Conservation (phyloP, 2,888 invertebrate genomes). For the Drosophila eohydei region DNA sequence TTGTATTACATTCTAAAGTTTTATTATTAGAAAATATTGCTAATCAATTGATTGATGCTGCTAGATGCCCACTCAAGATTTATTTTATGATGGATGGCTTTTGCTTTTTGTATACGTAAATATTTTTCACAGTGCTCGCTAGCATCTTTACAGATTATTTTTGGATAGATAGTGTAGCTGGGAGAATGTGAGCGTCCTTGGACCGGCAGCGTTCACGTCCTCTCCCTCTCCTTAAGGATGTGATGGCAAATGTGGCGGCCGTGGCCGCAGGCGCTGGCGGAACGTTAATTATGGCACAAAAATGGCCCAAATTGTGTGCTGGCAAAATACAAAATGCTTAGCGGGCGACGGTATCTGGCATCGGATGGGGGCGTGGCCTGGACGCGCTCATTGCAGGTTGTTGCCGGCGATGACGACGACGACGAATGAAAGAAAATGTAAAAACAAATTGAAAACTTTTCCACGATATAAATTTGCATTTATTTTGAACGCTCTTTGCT, state of each 20-base stretch:
- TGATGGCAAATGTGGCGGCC: slow-evolving; percentile 32
- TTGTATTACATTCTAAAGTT: not conserved
- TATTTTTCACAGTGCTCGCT: slow-evolving; percentile 31
- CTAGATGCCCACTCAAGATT: not conserved
- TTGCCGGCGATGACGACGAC: slow-evolving; percentile 24
- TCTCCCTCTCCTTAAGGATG: slow-evolving; percentile 1
- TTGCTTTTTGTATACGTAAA: not conserved
- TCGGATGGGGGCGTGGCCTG: slow-evolving; percentile 5
- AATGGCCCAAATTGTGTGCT: slow-evolving; percentile 65
- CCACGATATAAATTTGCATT: slow-evolving; percentile 77
- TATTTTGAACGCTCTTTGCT: slow-evolving; percentile 65
- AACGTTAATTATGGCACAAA: slow-evolving; percentile 70
- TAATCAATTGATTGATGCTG: slow-evolving; percentile 15
- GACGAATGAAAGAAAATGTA: slow-evolving; percentile 48
- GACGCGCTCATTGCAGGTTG: slow-evolving; percentile 51
- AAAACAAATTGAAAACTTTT: slow-evolving; percentile 77
- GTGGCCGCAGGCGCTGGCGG: slow-evolving; percentile 44
- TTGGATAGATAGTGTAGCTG: slow-evolving; percentile 16
- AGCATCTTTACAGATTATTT: slow-evolving; percentile 11
- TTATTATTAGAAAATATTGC: not conserved
- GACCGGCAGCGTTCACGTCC: slow-evolving; percentile 1
- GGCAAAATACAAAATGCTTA: slow-evolving; percentile 61
- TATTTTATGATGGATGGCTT: slow-evolving; percentile 15
- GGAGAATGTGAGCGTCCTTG: slow-evolving; percentile 31
- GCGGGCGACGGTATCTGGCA: slow-evolving; percentile 21